Conservation (phyloP, 2,888 invertebrate species). For the Kryphioiulus occultus region DNA sequence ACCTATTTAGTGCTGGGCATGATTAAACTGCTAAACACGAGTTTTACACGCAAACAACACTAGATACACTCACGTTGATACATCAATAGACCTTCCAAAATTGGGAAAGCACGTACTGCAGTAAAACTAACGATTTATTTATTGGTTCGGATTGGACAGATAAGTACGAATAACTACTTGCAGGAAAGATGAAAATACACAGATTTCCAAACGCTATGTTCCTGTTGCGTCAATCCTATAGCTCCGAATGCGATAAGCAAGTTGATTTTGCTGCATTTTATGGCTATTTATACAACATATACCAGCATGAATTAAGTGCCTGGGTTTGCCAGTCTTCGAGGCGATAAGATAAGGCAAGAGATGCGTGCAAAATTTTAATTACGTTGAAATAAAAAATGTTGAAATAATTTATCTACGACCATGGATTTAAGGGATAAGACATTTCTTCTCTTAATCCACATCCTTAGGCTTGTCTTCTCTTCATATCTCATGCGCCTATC, state of each 20-base stretch:
- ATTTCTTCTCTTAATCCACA: background rate
- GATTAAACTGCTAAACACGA: background rate
- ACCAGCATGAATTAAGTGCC: background rate
- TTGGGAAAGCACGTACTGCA: background rate
- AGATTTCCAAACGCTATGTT: background rate
- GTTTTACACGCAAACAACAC: background rate
- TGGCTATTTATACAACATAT: background rate
- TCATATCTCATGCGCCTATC: background rate
- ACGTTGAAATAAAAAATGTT: background rate
- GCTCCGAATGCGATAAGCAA: background rate
- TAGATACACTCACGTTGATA: background rate
- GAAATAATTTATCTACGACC: conserved; percentile 4
- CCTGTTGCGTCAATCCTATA: background rate
- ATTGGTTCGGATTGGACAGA: background rate
- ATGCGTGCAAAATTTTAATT: conserved; percentile 36
- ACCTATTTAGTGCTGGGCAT: background rate
- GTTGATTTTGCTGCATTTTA: background rate
- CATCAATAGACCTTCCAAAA: background rate
- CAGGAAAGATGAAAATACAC: background rate
- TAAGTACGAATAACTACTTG: background rate
- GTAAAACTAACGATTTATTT: background rate
- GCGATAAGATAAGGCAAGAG: background rate
- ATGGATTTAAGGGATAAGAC: background rate
- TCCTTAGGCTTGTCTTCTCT: background rate
- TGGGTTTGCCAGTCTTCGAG: conserved; percentile 10